phyloP scores from a whole-genome alignment of 2,888 invertebrate genomes.

The Apamea crenata region DNA sequence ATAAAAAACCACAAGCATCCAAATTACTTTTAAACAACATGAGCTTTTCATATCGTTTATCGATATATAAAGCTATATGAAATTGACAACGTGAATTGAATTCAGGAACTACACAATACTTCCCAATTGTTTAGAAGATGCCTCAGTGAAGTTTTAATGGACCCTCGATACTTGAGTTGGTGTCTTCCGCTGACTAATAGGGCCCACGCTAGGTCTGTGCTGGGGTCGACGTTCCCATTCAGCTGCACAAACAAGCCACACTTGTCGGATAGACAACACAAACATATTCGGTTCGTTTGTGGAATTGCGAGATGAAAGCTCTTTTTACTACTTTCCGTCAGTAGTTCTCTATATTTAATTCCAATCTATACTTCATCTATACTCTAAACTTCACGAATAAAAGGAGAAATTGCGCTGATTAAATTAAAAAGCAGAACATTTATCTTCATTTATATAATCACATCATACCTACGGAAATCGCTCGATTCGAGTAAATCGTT shows the following conservation, averaged over 20 bases:
- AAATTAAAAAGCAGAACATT: not conserved
- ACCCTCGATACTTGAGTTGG: conserved; percentile 56
- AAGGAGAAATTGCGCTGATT: not conserved
- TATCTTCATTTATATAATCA: not conserved
- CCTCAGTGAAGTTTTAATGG: conserved; percentile 34
- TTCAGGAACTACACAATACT: not conserved
- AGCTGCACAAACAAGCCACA: conserved; percentile 61
- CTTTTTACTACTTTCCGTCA: conserved; percentile 7
- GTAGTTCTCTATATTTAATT: not conserved
- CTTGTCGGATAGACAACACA: conserved; percentile 38
- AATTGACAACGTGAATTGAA: not conserved
- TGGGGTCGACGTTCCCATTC: conserved; percentile 64
- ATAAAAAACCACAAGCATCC: not conserved
- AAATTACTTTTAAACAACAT: not conserved
- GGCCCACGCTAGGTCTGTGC: conserved; percentile 38
- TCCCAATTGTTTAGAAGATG: conserved; percentile 19
- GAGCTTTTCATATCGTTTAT: too few species aligned
- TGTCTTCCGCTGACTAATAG: conserved; percentile 55
- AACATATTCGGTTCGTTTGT: conserved; percentile 39
- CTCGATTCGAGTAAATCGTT: not conserved
- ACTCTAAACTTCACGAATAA: not conserved
- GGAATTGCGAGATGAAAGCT: conserved; percentile 18
- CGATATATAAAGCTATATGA: not conserved
- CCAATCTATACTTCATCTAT: too few species aligned
- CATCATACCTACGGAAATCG: not conserved